These are phyloP conservation scores for Oscheius sp. DNA, from an alignment of 2,888 invertebrate species.

Conservation along the genomic window DNA sequence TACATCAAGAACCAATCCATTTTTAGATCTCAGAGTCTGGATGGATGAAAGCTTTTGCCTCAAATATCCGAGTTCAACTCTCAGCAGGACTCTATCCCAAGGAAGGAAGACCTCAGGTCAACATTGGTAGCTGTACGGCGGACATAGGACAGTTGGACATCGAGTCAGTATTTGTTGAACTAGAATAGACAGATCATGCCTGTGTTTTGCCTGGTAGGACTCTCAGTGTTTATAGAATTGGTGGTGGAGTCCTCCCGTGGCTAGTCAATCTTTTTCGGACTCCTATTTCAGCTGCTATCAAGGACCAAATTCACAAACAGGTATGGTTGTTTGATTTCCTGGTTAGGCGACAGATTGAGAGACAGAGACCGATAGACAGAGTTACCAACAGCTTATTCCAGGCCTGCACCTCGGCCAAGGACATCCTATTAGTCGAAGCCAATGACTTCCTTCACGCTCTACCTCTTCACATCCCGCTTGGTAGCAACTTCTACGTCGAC, in stretches of 20 bases:
- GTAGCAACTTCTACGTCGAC: constrained; percentile 59
- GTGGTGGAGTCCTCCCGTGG: constrained; percentile 67
- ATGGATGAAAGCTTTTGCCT: constrained; percentile 59
- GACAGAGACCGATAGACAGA: background rate
- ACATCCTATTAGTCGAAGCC: constrained; percentile 57
- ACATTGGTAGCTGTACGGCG: constrained; percentile 52
- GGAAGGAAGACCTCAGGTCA: constrained; percentile 61
- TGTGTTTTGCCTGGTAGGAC: background rate
- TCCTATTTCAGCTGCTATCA: constrained; percentile 54
- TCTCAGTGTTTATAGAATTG: constrained; percentile 45
- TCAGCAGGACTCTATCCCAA: constrained; percentile 50
- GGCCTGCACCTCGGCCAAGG: constrained; percentile 57
- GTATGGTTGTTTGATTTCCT: constrained; percentile 32
- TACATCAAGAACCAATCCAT: constrained; percentile 5
- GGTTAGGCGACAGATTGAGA: background rate
- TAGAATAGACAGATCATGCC: background rate
- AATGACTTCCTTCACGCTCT: constrained; percentile 61
- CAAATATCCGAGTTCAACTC: constrained; percentile 58
- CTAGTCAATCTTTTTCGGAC: constrained; percentile 63
- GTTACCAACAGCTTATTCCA: constrained; percentile 27
- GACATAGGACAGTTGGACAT: constrained; percentile 55
- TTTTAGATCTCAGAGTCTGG: constrained; percentile 60
- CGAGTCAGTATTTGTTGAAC: constrained; percentile 36
- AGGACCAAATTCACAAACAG: constrained; percentile 56
- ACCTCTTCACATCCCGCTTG: constrained; percentile 59